Base-by-base conservation (phyloP, 2,113 vertebrate genomes). In the Engraulis encrasicolus region DNA sequence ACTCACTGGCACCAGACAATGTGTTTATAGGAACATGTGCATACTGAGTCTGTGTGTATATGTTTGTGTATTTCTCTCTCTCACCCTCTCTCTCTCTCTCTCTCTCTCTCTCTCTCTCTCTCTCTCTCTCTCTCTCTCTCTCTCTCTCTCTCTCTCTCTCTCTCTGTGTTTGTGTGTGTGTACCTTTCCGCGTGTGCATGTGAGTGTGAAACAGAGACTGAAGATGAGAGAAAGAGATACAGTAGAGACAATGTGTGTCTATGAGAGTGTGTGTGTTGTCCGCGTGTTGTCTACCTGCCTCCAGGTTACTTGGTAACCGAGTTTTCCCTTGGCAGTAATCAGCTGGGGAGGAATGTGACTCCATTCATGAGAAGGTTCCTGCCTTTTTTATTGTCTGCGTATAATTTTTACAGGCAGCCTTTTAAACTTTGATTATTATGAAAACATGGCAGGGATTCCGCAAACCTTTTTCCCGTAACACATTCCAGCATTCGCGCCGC, bases 401-500 rank as follows among this genome's bases (percentile, higher is more conserved):
- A 15, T 34, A 74, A 71, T 71, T 74, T 74, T 74, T 34, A 74
- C 31, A 74, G 66, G 23, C 66, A 74, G 12, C 31, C 31, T 31
- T 66, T 74, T 74, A 74, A 34, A 74, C 31, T 34, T 31, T 74
- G 23, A 74, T 74, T 74, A 74, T 74, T 12, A 74, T 74, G 66
- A 74, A 74, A 74, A 74, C 66, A 74, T 74, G 27, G 66, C 66
- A 74, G 31, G 66, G 11, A 31, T 74, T 31, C 1, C 23, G 27
- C 66, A 74, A 74, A 74, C 14, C 66, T 74, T 74, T 74, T 74
- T 74, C 66, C 66, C 66, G 27, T 74, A 74, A 74, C 66, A 74
- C 7, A 36, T 74, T 74, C 66, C 66, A 74, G 66, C 1, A 15
- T 34, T 12, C 11, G 31, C n/a, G n/a, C n/a, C n/a, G n/a, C n/a